phyloP scores from a whole-genome alignment of 2,113 vertebrate genomes.

The Pao palembangensis region DNA sequence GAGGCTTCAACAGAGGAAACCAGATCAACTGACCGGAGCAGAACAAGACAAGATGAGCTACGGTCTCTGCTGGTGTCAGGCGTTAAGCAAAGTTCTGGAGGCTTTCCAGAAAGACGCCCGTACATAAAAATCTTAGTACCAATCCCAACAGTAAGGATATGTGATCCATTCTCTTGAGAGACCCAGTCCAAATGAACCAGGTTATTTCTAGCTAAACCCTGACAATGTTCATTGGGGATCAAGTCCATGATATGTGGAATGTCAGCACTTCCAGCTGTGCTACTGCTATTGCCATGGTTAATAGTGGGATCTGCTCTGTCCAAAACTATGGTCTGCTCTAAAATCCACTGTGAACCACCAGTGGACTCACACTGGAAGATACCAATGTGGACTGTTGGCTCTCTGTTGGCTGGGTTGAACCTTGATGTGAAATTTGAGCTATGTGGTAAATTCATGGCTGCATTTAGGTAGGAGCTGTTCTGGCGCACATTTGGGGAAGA shows the following conservation, averaged over 20 bases:
- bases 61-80: constrained; percentile 71
- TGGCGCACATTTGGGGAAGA: constrained; percentile 48
- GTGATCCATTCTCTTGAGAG: constrained; percentile 95
- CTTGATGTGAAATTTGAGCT: constrained; percentile 27
- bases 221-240: constrained; percentile 61
- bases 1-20: constrained; percentile 94
- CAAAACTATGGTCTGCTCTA: constrained; percentile 90
- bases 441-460: constrained; percentile 23
- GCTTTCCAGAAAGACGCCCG: constrained; percentile 83
- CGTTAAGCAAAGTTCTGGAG: constrained; percentile 82
- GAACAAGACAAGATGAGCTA: constrained; percentile 79
- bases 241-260: constrained; percentile 56
- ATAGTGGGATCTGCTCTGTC: constrained; percentile 71
- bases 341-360: constrained; percentile 91
- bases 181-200: constrained; percentile 96
- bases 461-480: constrained; percentile 23
- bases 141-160: constrained; percentile 91
- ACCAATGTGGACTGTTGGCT: constrained; percentile 81
- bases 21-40: constrained; percentile 86
- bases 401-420: constrained; percentile 46
- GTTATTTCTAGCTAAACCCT: constrained; percentile 66
- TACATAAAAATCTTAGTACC: constrained; percentile 96
- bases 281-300: constrained; percentile 51
- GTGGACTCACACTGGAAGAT: constrained; percentile 98
- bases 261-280: constrained; percentile 66